These are phyloP conservation scores for Leucopsar rothschildi DNA, from an alignment of 2,113 vertebrate species.

Conservation along the genomic window DNA sequence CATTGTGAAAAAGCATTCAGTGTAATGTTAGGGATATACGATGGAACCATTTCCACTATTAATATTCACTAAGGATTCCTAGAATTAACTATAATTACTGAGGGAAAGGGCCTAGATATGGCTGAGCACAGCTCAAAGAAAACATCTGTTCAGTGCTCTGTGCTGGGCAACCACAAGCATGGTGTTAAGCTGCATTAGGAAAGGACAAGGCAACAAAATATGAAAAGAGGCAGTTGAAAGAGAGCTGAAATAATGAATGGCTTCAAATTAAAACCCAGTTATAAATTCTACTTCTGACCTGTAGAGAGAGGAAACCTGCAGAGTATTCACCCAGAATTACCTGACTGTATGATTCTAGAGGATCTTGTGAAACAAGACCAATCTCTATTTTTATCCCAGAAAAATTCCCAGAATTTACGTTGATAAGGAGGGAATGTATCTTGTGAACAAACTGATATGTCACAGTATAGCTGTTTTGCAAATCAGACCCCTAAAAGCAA, in stretches of 20 bases:
- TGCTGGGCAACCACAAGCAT: neutral
- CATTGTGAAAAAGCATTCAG: neutral
- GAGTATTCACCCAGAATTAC: neutral
- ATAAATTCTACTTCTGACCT: neutral
- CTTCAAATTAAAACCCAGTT: neutral
- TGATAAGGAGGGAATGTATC: neutral
- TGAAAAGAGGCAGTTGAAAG: neutral
- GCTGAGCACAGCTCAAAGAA: slow-evolving; percentile 30
- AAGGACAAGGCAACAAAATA: neutral
- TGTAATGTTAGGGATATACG: slow-evolving; percentile 15
- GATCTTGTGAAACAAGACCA: neutral
- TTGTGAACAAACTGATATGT: neutral
- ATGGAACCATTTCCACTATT: slow-evolving; percentile 33
- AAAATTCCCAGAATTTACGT: neutral
- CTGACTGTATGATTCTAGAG: neutral
- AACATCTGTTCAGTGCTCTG: slow-evolving; percentile 35
- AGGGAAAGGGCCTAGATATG: slow-evolving; percentile 8
- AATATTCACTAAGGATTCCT: slow-evolving; percentile 50
- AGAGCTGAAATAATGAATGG: neutral
- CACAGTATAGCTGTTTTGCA: neutral
- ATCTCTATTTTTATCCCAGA: neutral
- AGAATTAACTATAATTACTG: slow-evolving; percentile 59
- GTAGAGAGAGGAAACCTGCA: neutral
- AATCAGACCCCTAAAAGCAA: neutral
- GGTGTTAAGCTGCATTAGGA: neutral